phyloP scores from a whole-genome alignment of 2,113 vertebrate species.

The Cheirogaleus medius region DNA sequence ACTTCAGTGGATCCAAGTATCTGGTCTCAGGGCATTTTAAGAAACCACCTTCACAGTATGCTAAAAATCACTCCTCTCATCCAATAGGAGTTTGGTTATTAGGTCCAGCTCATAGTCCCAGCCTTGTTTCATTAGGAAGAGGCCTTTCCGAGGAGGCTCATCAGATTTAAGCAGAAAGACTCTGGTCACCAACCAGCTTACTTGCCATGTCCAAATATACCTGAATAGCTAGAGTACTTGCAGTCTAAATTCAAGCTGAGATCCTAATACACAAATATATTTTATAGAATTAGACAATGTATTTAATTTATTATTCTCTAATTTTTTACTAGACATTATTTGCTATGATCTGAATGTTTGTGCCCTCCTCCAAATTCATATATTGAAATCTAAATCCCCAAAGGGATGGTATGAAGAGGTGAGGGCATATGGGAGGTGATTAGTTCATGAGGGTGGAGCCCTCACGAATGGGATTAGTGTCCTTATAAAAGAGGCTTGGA shows the following conservation, averaged over 20 bases:
- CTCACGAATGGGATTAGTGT: neutral
- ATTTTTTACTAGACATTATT: neutral
- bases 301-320: neutral
- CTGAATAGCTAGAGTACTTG: neutral
- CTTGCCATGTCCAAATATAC: neutral
- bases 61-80: neutral
- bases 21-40: neutral
- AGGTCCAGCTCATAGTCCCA: neutral
- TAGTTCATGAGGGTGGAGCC: neutral
- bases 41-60: neutral
- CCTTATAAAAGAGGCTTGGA: neutral
- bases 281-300: neutral
- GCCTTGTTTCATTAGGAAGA: neutral
- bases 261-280: neutral
- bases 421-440: neutral
- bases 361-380: neutral
- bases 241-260: neutral
- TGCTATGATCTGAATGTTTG: neutral
- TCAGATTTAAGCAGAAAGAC: neutral
- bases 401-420: neutral
- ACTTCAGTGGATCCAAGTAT: neutral
- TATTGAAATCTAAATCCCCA: neutral
- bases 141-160: neutral
- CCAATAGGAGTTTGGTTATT: neutral
- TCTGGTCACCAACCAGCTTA: neutral